These are phyloP conservation scores for Anagyrus pseudococci DNA, from an alignment of 2,888 invertebrate genomes.

Conservation along the genomic window DNA sequence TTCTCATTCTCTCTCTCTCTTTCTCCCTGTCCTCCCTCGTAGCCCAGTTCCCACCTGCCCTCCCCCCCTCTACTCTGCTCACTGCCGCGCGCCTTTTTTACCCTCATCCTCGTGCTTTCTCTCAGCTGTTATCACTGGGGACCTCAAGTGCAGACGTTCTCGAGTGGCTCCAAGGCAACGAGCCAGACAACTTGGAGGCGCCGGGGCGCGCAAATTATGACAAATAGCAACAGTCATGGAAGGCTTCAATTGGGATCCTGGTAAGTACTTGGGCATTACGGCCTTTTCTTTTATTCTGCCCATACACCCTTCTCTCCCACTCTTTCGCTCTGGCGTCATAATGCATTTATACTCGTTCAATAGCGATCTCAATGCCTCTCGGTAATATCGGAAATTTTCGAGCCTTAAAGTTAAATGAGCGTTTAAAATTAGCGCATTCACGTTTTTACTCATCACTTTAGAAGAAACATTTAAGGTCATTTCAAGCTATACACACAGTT, in stretches of 20 bases:
- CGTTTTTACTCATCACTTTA: too few relatives aligned
- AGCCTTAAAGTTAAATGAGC: neutral
- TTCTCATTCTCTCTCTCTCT: neutral
- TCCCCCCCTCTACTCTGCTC: neutral
- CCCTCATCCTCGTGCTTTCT: neutral
- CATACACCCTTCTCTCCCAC: neutral
- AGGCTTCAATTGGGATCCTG: conserved; percentile 69
- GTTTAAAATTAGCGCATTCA: too few relatives aligned
- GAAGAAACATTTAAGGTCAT: neutral
- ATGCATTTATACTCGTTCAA: neutral
- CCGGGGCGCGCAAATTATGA: conserved; percentile 62
- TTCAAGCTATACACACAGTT: neutral
- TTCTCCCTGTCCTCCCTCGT: neutral
- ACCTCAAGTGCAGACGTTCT: neutral
- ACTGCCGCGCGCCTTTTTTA: neutral
- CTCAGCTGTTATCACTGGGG: neutral
- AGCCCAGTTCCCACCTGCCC: neutral
- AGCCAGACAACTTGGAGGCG: neutral
- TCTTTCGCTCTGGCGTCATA: neutral
- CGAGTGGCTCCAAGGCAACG: neutral
- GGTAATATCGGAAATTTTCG: neutral
- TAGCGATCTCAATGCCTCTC: neutral
- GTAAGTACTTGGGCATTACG: conserved; percentile 57
- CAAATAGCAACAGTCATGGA: conserved; percentile 66
- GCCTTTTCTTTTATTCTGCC: neutral